Percentiles rank a stretch among this genome's conserved stretches.
Evolutionary conservation across 2,113 vertebrate genomes (phyloP).

Genomic region (Hypocryptadius cinnamomeus): DNA sequence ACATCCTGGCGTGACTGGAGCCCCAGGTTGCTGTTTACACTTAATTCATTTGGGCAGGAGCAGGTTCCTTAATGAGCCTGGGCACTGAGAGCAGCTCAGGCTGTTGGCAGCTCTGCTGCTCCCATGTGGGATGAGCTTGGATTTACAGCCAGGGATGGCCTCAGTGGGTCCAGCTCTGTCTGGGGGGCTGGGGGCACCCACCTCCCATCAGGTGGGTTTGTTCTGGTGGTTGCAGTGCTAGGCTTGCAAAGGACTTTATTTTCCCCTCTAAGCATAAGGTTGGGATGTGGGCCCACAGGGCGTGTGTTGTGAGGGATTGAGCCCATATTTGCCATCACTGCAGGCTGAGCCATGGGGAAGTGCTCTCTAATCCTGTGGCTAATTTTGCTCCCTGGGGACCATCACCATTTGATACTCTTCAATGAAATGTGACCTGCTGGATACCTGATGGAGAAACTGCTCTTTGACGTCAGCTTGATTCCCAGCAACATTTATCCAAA

Average conservation of each 20-base stretch:
- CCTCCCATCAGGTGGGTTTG: background rate
- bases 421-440: background rate
- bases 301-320: background rate
- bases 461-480: background rate
- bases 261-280: rapidly evolving
- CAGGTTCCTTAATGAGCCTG: background rate
- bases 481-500: background rate
- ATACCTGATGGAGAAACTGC: background rate
- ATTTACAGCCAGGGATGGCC: background rate
- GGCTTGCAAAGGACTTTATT: background rate
- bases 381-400: background rate
- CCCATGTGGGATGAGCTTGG: background rate
- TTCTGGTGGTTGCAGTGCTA: too few species aligned
- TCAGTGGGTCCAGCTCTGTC: background rate
- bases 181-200: too few species aligned
- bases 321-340: rapidly evolving
- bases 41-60: background rate
- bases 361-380: background rate
- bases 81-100: background rate
- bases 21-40: background rate
- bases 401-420: background rate
- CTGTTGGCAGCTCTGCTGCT: background rate
- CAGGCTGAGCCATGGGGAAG: background rate
- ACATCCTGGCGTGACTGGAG: background rate
- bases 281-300: background rate